Conservation (phyloP, 2,888 invertebrate species). For the Tethea ocularis region DNA sequence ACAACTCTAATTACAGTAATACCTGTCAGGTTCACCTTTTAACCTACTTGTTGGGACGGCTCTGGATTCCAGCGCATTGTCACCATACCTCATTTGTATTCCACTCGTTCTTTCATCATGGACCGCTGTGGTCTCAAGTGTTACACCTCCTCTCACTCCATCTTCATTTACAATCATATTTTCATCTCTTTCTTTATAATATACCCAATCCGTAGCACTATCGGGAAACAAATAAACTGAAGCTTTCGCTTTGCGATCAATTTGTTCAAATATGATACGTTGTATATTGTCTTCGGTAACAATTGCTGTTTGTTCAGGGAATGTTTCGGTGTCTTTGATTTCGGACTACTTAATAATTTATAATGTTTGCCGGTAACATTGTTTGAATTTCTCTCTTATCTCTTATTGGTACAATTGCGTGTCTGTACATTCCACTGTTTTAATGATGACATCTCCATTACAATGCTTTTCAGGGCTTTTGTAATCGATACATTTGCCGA, state of each 20-base stretch:
- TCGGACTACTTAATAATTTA: constrained; percentile 37
- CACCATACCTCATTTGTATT: constrained; percentile 61
- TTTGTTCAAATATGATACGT: constrained; percentile 54
- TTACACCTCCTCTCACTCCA: constrained; percentile 59
- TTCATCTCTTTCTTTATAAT: constrained; percentile 59
- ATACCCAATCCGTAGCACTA: constrained; percentile 53
- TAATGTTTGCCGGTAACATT: constrained; percentile 52
- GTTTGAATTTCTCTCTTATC: constrained; percentile 54
- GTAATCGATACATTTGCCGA: constrained; percentile 9
- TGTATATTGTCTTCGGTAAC: constrained; percentile 42
- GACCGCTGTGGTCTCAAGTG: constrained; percentile 72
- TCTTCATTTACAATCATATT: constrained; percentile 34
- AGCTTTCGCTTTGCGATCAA: constrained; percentile 60
- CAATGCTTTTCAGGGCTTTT: constrained; percentile 11
- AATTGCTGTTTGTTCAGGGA: constrained; percentile 58
- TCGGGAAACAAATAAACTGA: constrained; percentile 60
- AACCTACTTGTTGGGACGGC: constrained; percentile 71
- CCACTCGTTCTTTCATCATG: constrained; percentile 63
- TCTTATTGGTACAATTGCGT: constrained; percentile 63
- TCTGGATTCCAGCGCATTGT: constrained; percentile 76
- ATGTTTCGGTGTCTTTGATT: constrained; percentile 69
- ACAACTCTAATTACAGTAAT: constrained; percentile 74
- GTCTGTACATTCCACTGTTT: constrained; percentile 33
- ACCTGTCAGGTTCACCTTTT: constrained; percentile 76
- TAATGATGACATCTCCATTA: constrained; percentile 42